These are phyloP conservation scores for Sylvia atricapilla DNA, from an alignment of 2,113 vertebrate genomes.

Conservation along the genomic window DNA sequence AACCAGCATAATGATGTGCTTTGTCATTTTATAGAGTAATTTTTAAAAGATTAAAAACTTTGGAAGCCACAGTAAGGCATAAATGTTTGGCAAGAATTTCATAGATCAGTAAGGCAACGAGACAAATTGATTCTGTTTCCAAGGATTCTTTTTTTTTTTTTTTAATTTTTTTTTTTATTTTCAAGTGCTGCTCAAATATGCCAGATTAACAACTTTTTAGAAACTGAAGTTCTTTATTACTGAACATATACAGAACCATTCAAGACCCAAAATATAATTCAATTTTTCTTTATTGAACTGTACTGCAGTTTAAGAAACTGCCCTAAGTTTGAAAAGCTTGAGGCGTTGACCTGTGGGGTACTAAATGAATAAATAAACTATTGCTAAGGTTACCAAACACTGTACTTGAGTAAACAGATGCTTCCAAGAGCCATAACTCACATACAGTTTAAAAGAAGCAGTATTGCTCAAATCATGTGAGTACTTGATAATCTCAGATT, in stretches of 20 bases:
- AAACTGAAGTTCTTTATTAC: not conserved
- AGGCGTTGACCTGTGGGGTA: not conserved
- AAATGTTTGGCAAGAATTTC: conserved; percentile 21
- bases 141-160: not conserved
- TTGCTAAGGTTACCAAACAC: conserved; percentile 61
- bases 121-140: conserved; percentile 27
- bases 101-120: not conserved
- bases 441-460: not conserved
- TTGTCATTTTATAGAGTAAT: conserved; percentile 15
- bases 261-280: not conserved
- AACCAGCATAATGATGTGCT: not conserved
- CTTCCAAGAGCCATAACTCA: conserved; percentile 20
- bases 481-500: conserved; percentile 28
- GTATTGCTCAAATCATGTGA: conserved; percentile 47
- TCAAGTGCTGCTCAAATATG: not conserved
- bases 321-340: not conserved
- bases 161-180: not conserved
- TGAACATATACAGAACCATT: not conserved
- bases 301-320: not conserved
- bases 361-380: conserved; percentile 25
- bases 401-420: conserved; percentile 33
- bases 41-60: not conserved
- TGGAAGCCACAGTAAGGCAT: not conserved
- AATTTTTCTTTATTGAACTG: not conserved
- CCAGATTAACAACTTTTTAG: not conserved